phyloP scores from a whole-genome alignment of 1,140 invertebrate species.

The Teleopsis dalmanni region DNA sequence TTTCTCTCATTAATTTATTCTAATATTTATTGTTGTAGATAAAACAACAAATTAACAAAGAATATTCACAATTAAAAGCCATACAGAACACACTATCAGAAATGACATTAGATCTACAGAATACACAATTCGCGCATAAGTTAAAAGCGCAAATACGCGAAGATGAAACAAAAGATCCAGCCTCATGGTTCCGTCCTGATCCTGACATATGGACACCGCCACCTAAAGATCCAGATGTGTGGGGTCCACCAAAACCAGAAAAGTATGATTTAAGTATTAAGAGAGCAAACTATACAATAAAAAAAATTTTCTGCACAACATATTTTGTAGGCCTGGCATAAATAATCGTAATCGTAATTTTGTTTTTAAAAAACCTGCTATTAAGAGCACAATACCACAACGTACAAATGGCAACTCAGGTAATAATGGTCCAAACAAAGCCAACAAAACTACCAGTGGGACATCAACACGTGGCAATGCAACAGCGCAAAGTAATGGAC shows the following conservation, averaged over 20 bases:
- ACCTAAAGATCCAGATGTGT: constrained; percentile 75
- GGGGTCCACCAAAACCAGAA: constrained; percentile 74
- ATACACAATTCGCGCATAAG: constrained; percentile 30
- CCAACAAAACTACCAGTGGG: not conserved
- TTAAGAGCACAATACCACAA: constrained; percentile 32
- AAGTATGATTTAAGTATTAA: constrained; percentile 8
- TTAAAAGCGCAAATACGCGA: constrained; percentile 29
- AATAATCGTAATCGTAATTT: constrained; percentile 12
- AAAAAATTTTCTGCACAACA: not conserved
- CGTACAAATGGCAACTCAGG: constrained; percentile 11
- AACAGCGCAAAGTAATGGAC: constrained; percentile 10
- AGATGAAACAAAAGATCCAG: constrained; percentile 33
- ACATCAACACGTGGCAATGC: not conserved
- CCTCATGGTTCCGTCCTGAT: constrained; percentile 45
- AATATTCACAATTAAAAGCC: constrained; percentile 86
- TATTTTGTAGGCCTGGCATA: constrained; percentile 7
- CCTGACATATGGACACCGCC: constrained; percentile 67
- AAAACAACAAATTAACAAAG: constrained; percentile 79
- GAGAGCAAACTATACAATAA: not conserved
- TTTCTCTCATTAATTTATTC: not conserved
- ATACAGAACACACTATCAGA: constrained; percentile 59
- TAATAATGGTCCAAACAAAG: constrained; percentile 3
- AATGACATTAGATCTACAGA: constrained; percentile 41
- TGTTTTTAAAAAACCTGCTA: constrained; percentile 7
- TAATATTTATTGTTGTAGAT: constrained; percentile 51